Evolutionary conservation across 2,113 vertebrate species (phyloP).

Genomic region (Datnioides undecimradiatus): DNA sequence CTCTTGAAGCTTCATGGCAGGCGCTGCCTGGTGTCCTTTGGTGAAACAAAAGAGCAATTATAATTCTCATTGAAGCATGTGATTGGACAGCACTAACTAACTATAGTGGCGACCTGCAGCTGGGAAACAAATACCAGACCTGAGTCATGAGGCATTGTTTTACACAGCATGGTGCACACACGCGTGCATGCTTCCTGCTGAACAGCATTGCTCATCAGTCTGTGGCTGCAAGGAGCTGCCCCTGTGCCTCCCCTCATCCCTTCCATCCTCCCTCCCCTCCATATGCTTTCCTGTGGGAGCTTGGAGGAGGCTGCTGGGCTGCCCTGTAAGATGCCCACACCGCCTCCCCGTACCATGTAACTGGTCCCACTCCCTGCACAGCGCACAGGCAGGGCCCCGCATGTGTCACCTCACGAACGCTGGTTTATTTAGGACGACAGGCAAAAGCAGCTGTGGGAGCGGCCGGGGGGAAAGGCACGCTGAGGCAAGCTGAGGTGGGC

Average conservation of each 20-base stretch:
- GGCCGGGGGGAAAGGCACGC: constrained; percentile 50
- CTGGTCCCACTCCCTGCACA: not conserved
- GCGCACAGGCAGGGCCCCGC: constrained; percentile 13
- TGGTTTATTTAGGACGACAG: constrained; percentile 65
- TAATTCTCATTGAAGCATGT: not conserved
- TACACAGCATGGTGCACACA: not conserved
- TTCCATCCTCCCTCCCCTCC: constrained; percentile 2
- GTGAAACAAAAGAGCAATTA: too few species aligned
- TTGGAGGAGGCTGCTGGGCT: constrained; percentile 24
- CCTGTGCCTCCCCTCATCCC: not conserved
- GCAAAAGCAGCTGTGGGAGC: constrained; percentile 39
- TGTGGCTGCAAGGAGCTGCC: constrained; percentile 13
- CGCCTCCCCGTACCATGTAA: not conserved
- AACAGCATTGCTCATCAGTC: not conserved
- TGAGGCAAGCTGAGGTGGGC: constrained; percentile 10
- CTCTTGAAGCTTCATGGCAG: too few species aligned
- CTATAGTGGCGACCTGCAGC: not conserved
- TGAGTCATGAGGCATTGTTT: not conserved
- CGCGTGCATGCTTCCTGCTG: not conserved
- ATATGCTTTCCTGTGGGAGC: constrained; percentile 40
- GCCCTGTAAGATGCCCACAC: constrained; percentile 5
- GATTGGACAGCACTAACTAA: not conserved
- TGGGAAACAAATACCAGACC: not conserved
- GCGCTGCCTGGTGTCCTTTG: too few species aligned
- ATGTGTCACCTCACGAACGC: constrained; percentile 26